A percentile compares a stretch with the other conserved stretches of the same genome.
Evolutionary conservation across 2,888 invertebrate genomes (phyloP).

Genomic region (Megalurothrips usitatus): DNA sequence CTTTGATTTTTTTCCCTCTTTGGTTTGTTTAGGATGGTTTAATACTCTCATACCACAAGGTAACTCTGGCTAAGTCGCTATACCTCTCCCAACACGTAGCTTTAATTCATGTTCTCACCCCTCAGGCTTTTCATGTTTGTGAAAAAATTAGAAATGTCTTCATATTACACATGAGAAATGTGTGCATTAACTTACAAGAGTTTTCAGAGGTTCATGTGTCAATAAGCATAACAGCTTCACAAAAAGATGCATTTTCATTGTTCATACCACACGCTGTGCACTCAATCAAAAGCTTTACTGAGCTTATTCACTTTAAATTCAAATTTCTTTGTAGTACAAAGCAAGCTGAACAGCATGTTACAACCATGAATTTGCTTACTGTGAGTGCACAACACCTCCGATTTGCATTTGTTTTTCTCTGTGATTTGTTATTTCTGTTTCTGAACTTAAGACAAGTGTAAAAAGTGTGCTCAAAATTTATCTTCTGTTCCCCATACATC

Average conservation of each 20-base stretch:
- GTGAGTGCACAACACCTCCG: not conserved
- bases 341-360: not conserved
- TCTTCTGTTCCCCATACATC: not conserved
- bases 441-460: not conserved
- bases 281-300: not conserved
- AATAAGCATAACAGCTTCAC: conserved; percentile 1
- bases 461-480: not conserved
- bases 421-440: not conserved
- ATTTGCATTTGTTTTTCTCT: not conserved
- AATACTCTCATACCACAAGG: conserved; percentile 71
- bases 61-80: conserved; percentile 47
- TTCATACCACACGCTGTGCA: not conserved
- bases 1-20: conserved; percentile 34
- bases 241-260: not conserved
- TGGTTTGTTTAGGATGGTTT: conserved; percentile 60
- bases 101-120: conserved; percentile 18
- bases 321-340: not conserved
- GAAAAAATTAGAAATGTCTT: not conserved
- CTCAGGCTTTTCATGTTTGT: conserved; percentile 7
- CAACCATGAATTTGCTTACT: not conserved
- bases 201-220: not conserved
- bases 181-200: not conserved
- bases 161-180: not conserved
- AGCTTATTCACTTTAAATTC: not conserved
- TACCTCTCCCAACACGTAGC: conserved; percentile 4